Conservation (phyloP, 2,113 vertebrate species). For the Halichoeres trimaculatus region DNA sequence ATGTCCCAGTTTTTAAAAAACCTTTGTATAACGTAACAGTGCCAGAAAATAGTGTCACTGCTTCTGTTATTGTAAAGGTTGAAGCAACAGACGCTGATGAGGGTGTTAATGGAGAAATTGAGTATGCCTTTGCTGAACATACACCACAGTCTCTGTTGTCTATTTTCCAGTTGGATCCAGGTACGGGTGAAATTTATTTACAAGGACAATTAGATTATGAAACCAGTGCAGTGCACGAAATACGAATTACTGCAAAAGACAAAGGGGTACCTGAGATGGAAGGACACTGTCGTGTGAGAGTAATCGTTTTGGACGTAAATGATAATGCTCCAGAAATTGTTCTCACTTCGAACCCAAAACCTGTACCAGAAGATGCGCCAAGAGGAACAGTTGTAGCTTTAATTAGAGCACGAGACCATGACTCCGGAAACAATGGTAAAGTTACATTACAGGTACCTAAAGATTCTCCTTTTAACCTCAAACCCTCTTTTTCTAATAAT, state of each 20-base stretch:
- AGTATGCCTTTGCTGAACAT: slow-evolving; percentile 82
- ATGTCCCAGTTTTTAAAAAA: slow-evolving; percentile 77
- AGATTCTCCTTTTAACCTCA: slow-evolving; percentile 83
- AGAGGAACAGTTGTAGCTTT: slow-evolving; percentile 76
- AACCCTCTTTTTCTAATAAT: slow-evolving; percentile 86
- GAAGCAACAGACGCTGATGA: slow-evolving; percentile 77
- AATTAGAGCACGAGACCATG: slow-evolving; percentile 68
- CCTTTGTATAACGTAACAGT: slow-evolving; percentile 63
- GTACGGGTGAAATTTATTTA: slow-evolving; percentile 83
- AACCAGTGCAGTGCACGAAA: slow-evolving; percentile 83
- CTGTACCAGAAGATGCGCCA: slow-evolving; percentile 61
- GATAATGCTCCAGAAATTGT: slow-evolving; percentile 83
- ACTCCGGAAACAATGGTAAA: slow-evolving; percentile 71
- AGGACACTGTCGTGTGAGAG: slow-evolving; percentile 71
- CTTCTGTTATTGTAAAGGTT: slow-evolving; percentile 31
- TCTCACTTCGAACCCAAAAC: slow-evolving; percentile 76
- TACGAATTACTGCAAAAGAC: slow-evolving; percentile 77
- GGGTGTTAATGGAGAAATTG: slow-evolving; percentile 86
- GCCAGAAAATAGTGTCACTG: slow-evolving; percentile 72
- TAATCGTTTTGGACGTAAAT: slow-evolving; percentile 66
- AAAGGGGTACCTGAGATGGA: slow-evolving; percentile 74
- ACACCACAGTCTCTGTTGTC: slow-evolving; percentile 75
- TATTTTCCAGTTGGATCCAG: slow-evolving; percentile 78
- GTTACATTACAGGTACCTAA: slow-evolving; percentile 79
- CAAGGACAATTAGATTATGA: slow-evolving; percentile 76